Evolutionary conservation across 2,113 vertebrate species (phyloP).

Genomic region (Himantopus leucocephalus): DNA sequence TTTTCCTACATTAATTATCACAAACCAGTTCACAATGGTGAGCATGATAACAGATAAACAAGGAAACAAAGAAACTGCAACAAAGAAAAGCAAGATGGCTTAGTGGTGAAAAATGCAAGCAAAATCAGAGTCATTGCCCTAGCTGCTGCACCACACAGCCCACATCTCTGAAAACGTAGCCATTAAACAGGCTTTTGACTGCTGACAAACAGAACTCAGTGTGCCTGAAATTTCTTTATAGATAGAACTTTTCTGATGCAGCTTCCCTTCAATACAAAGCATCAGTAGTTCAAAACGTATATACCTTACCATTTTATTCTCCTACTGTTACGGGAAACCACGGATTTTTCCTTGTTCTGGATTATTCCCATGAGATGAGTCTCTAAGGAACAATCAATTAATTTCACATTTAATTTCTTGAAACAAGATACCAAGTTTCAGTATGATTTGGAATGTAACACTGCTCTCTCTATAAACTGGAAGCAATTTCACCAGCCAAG

Average conservation of each 20-base stretch:
- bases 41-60: not conserved
- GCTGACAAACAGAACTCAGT: not conserved
- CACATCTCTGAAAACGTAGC: not conserved
- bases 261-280: not conserved
- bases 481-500: not conserved
- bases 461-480: not conserved
- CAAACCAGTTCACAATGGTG: not conserved
- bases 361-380: not conserved
- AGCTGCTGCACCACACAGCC: not conserved
- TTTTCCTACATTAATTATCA: not conserved
- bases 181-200: not conserved
- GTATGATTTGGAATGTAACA: not conserved
- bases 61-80: not conserved
- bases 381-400: not conserved
- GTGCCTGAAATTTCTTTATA: not conserved
- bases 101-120: not conserved
- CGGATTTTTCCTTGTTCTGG: not conserved
- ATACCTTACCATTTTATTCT: not conserved
- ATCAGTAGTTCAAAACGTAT: not conserved
- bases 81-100: not conserved
- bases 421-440: constrained; percentile 37
- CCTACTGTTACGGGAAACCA: constrained; percentile 23
- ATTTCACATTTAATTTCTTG: constrained; percentile 8
- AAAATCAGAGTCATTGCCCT: not conserved
- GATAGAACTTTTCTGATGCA: not conserved